phyloP scores from a whole-genome alignment of 2,888 invertebrate genomes.

The Flexamia atlantica region DNA sequence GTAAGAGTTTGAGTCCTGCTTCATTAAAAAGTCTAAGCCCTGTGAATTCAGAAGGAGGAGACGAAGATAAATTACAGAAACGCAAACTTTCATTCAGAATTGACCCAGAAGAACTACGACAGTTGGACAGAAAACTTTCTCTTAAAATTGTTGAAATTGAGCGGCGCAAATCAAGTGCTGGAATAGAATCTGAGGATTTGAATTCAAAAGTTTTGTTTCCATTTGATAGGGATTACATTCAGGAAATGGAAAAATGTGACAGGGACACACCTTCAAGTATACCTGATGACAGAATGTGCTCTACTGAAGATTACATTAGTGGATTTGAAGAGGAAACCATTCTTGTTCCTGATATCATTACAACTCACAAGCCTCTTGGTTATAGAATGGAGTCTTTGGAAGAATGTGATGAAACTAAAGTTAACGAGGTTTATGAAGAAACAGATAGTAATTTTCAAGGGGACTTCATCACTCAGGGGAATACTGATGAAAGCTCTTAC shows the following conservation, averaged over 20 bases:
- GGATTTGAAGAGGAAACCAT: slow-evolving; percentile 25
- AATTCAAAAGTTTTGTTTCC: slow-evolving; percentile 61
- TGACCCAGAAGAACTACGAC: slow-evolving; percentile 46
- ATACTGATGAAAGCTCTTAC: background rate
- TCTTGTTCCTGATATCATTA: slow-evolving; percentile 36
- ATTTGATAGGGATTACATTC: slow-evolving; percentile 62
- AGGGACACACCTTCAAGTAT: slow-evolving; percentile 45
- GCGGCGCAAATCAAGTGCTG: slow-evolving; percentile 40
- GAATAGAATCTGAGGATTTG: slow-evolving; percentile 39
- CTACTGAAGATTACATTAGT: slow-evolving; percentile 7
- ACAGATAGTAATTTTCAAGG: background rate
- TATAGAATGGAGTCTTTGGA: slow-evolving; percentile 32
- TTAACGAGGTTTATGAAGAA: background rate
- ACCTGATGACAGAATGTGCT: slow-evolving; percentile 34
- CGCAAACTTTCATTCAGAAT: slow-evolving; percentile 48
- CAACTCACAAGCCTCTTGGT: slow-evolving; percentile 20
- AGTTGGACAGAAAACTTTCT: slow-evolving; percentile 52
- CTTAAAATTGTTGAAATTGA: slow-evolving; percentile 56
- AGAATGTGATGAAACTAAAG: slow-evolving; percentile 51
- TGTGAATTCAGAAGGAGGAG: slow-evolving; percentile 11
- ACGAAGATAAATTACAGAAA: slow-evolving; percentile 19
- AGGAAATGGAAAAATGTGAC: slow-evolving; percentile 42
- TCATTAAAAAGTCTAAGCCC: background rate
- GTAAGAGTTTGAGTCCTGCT: slow-evolving; percentile 11
- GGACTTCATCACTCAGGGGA: background rate